Evolutionary conservation across 2,797 vertebrate species (phyloP).

Genomic region (Channallabes apus): DNA sequence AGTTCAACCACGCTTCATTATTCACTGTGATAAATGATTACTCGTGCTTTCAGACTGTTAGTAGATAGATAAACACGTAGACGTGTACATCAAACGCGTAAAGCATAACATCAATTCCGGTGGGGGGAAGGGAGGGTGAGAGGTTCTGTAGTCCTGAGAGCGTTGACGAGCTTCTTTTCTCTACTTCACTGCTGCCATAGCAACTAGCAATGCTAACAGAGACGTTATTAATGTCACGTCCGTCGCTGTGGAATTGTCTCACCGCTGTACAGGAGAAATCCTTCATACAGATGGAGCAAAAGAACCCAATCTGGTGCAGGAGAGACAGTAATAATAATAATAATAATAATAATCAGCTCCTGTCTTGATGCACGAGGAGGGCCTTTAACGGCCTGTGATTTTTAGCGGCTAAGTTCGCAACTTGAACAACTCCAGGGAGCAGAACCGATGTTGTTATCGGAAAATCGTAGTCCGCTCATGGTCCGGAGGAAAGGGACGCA

Average conservation of each 20-base stretch:
- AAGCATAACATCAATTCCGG: slow-evolving; percentile 12
- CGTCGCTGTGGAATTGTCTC: slow-evolving; percentile 26
- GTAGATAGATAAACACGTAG: background rate
- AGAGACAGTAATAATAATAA: background rate
- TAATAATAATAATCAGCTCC: background rate
- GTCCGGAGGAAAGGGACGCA: background rate
- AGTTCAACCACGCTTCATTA: background rate
- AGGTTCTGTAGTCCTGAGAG: slow-evolving; percentile 10
- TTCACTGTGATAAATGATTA: background rate
- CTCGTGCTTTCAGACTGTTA: background rate
- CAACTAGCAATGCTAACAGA: slow-evolving; percentile 39
- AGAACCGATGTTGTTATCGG: background rate
- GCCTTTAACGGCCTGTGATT: background rate
- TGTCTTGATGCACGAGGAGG: background rate
- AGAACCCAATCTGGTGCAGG: background rate
- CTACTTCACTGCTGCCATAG: slow-evolving; percentile 32
- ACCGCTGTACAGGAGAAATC: slow-evolving; percentile 9
- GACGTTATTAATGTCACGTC: slow-evolving; percentile 34
- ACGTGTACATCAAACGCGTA: background rate
- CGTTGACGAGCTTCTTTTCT: slow-evolving; percentile 2
- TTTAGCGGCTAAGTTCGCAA: background rate
- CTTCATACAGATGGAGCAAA: background rate
- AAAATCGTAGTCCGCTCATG: background rate
- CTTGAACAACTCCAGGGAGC: background rate
- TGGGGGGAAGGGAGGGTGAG: too few relatives aligned